Conservation (phyloP, 2,888 invertebrate genomes). For the Chrysotoxum bicinctum region DNA sequence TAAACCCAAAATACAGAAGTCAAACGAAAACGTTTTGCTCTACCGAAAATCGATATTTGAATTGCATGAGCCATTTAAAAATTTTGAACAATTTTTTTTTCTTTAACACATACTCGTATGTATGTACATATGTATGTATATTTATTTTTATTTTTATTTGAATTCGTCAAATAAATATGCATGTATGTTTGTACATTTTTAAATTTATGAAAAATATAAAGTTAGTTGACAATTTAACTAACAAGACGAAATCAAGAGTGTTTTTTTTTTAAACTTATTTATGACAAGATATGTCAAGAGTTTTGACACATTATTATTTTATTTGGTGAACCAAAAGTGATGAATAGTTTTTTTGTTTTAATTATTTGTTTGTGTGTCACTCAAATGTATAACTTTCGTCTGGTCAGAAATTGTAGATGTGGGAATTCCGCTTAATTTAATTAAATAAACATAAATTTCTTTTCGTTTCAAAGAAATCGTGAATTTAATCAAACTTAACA, state of each 20-base stretch:
- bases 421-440: not conserved
- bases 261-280: not conserved
- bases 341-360: constrained; percentile 5
- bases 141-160: not conserved
- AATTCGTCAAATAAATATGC: too few relatives aligned
- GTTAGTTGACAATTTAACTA: constrained; percentile 56
- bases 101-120: not conserved
- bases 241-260: constrained; percentile 21
- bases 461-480: too few relatives aligned
- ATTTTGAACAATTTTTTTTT: not conserved
- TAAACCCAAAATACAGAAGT: constrained; percentile 1
- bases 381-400: not conserved
- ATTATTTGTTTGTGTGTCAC: not conserved
- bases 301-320: constrained; percentile 14
- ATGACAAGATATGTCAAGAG: constrained; percentile 27
- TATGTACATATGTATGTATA: not conserved
- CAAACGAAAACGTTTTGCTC: constrained; percentile 52
- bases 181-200: not conserved
- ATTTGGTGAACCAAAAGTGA: not conserved
- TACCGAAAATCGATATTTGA: constrained; percentile 60
- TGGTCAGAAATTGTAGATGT: not conserved
- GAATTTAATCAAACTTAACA: too few relatives aligned
- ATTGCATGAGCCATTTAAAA: constrained; percentile 44
- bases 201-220: constrained; percentile 25
- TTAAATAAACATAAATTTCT: not conserved